phyloP scores from a whole-genome alignment of 2,113 vertebrate species.

The Echinops telfairi region DNA sequence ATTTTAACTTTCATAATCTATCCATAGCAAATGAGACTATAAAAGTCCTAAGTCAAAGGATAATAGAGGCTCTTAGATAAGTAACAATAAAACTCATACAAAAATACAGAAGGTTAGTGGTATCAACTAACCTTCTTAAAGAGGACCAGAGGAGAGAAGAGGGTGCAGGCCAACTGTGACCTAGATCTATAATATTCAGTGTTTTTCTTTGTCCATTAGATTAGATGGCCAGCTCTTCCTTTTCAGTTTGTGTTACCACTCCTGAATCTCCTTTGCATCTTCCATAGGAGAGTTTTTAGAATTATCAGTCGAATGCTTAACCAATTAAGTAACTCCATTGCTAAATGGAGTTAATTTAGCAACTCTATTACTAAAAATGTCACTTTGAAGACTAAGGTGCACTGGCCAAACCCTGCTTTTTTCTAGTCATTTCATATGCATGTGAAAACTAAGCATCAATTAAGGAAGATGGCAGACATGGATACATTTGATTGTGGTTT shows the following conservation, averaged over 20 bases:
- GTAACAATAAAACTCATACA: no score
- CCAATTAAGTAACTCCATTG: not conserved
- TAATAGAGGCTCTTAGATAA: not conserved
- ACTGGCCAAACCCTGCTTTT: no score
- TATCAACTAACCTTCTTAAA: not conserved
- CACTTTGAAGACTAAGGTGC: no score
- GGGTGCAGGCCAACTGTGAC: not conserved
- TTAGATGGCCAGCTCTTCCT: not conserved
- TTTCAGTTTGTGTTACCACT: not conserved
- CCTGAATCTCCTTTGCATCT: not conserved
- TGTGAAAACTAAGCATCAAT: no score
- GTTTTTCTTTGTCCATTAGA: not conserved
- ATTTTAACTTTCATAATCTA: constrained; percentile 18
- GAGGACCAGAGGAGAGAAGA: not conserved
- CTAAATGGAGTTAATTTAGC: not conserved
- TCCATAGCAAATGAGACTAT: not conserved
- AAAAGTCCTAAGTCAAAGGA: constrained; percentile 28
- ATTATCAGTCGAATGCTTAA: not conserved
- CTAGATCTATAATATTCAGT: not conserved
- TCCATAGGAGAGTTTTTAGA: not conserved
- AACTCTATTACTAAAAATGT: no score
- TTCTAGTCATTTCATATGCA: no score
- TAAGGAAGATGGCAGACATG: no score
- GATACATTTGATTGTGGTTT: no score
- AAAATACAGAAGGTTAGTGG: not conserved